phyloP scores from a whole-genome alignment of 1,140 invertebrate species.

The Laodelphax striatellus region DNA sequence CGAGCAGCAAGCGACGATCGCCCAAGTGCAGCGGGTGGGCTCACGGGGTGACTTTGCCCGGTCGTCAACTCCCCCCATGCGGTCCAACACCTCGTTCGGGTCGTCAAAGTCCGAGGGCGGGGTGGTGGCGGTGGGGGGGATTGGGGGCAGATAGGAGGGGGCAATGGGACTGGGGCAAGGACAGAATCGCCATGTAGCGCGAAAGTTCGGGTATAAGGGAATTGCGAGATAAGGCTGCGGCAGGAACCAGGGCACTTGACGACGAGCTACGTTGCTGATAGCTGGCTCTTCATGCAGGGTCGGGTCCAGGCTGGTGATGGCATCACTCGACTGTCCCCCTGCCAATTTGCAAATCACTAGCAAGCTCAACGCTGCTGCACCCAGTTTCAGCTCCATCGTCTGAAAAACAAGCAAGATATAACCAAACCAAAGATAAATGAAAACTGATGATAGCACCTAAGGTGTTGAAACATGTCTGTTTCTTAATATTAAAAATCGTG shows the following conservation, averaged over 20 bases:
- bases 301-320: too few species aligned
- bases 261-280: not conserved
- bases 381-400: too few species aligned
- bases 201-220: not conserved
- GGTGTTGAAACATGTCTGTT: too few species aligned
- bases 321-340: too few species aligned
- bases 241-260: not conserved
- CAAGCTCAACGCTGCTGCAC: too few species aligned
- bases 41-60: slow-evolving; percentile 20
- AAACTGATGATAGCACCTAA: too few species aligned
- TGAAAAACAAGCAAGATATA: too few species aligned
- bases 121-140: not conserved
- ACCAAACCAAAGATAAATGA: too few species aligned
- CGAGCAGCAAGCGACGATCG: slow-evolving; percentile 52
- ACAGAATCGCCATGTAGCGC: not conserved
- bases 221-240: not conserved
- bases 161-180: not conserved
- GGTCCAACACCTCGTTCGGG: not conserved
- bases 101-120: not conserved
- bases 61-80: slow-evolving; percentile 1
- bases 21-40: slow-evolving; percentile 47
- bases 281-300: too few species aligned
- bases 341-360: too few species aligned
- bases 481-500: too few species aligned
- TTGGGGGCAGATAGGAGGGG: not conserved